Conservation (phyloP, 1,140 invertebrate species). For the Hesperophylax magnus region DNA sequence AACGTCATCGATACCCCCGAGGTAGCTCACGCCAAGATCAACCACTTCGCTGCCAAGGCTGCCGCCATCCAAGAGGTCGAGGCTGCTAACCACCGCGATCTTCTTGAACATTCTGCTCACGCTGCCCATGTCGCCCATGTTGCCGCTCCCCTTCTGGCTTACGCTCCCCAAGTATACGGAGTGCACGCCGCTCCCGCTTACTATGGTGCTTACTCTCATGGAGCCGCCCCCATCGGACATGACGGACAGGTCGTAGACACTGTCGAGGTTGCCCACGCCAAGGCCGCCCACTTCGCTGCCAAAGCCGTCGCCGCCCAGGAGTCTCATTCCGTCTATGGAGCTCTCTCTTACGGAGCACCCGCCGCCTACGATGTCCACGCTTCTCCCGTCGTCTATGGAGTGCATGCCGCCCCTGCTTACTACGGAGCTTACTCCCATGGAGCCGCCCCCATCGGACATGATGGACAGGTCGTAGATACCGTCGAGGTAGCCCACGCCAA, state of each 20-base stretch:
- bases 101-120: constrained; percentile 17
- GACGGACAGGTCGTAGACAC: constrained; percentile 60
- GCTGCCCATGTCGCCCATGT: constrained; percentile 55
- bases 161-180: constrained; percentile 62
- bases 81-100: constrained; percentile 63
- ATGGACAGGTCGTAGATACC: constrained; percentile 60
- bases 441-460: constrained; percentile 44
- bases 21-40: background rate
- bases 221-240: constrained; percentile 42
- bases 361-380: constrained; percentile 32
- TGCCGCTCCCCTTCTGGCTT: constrained; percentile 52
- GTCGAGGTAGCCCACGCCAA: constrained; percentile 67
- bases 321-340: constrained; percentile 58
- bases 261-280: constrained; percentile 67
- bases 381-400: constrained; percentile 44
- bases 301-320: constrained; percentile 60
- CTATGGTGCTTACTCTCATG: constrained; percentile 36
- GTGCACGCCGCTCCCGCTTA: constrained; percentile 58
- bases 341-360: constrained; percentile 43
- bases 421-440: constrained; percentile 35
- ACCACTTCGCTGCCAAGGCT: constrained; percentile 51
- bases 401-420: constrained; percentile 57
- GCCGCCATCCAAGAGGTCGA: constrained; percentile 68
- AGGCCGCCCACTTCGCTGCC: constrained; percentile 67
- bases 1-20: constrained; percentile 63